These are phyloP conservation scores for Crax fasciolata DNA, from an alignment of 2,797 vertebrate genomes.

Conservation along the genomic window DNA sequence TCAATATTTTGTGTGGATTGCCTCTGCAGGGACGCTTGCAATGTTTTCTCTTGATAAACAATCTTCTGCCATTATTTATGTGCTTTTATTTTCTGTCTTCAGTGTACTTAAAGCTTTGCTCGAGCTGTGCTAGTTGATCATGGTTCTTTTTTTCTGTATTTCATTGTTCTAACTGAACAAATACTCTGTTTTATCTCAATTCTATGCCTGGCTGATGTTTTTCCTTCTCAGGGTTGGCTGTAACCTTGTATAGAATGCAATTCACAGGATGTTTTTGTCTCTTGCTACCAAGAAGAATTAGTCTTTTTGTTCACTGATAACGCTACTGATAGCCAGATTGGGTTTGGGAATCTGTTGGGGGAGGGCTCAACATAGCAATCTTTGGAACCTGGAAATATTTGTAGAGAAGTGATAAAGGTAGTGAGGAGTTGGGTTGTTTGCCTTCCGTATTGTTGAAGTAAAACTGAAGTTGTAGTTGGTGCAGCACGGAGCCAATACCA, in stretches of 20 bases:
- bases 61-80: background rate
- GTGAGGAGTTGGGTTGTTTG: background rate
- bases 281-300: conserved; percentile 18
- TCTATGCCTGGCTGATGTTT: conserved; percentile 19
- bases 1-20: background rate
- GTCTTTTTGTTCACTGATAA: conserved; percentile 30
- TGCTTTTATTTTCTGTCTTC: background rate
- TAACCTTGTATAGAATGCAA: background rate
- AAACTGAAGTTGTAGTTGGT: background rate
- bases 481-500: background rate
- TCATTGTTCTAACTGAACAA: conserved; percentile 51
- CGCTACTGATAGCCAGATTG: background rate
- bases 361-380: background rate
- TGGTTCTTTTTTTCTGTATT: background rate
- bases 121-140: background rate
- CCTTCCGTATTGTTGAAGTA: background rate
- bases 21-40: background rate
- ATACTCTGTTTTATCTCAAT: conserved; percentile 20
- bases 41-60: background rate
- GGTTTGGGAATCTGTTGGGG: background rate
- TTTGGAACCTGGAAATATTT: background rate
- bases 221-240: conserved; percentile 21
- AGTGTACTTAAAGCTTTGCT: background rate
- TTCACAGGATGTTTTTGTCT: conserved; percentile 34
- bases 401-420: background rate